Conservation (phyloP, 2,113 vertebrate species). For the Pterocles orientalis region DNA sequence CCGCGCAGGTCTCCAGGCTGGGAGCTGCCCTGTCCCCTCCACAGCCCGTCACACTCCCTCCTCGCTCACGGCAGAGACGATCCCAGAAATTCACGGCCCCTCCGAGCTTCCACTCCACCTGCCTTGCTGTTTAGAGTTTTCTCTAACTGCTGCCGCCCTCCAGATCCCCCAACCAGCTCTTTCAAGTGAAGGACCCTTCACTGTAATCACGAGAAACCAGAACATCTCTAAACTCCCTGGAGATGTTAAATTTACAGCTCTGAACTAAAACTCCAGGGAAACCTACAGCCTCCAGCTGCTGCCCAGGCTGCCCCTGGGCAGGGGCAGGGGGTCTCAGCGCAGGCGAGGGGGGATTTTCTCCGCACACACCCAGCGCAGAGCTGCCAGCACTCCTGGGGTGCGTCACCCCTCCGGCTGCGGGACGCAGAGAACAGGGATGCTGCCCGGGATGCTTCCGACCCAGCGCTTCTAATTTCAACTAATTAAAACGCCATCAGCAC, state of each 20-base stretch:
- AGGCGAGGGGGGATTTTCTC: background rate
- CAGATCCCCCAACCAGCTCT: background rate
- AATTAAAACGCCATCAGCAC: background rate
- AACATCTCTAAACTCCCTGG: background rate
- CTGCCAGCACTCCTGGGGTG: background rate
- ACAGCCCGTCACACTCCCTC: rapidly evolving
- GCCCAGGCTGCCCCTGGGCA: background rate
- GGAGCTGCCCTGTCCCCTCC: background rate
- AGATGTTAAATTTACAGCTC: background rate
- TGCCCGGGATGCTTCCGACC: background rate
- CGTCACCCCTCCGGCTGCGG: background rate
- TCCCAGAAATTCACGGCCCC: background rate
- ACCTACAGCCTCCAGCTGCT: background rate
- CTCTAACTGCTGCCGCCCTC: too few relatives aligned
- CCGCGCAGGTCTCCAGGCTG: background rate
- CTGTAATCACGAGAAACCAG: rapidly evolving
- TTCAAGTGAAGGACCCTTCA: background rate
- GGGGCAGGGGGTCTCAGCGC: too few relatives aligned
- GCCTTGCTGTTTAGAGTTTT: background rate
- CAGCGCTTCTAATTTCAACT: background rate
- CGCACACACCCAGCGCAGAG: background rate
- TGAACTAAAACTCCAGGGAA: background rate
- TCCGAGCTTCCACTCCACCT: background rate
- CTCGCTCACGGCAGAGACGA: rapidly evolving
- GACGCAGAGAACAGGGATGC: background rate